Conservation (phyloP, 2,113 vertebrate genomes). For the Camarhynchus parvulus region DNA sequence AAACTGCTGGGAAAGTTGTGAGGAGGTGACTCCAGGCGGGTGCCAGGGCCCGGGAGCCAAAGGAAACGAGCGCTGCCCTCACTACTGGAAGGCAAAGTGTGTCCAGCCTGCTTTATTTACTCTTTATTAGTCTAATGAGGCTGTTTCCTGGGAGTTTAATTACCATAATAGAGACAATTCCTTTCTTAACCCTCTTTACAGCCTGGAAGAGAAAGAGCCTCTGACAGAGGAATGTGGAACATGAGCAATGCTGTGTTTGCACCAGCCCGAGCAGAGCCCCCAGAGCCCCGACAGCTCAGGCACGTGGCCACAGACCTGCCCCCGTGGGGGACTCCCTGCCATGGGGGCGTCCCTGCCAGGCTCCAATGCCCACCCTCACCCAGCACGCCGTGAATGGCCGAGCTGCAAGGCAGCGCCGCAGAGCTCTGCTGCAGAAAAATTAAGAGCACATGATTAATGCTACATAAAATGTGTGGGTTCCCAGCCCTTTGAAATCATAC, state of each 20-base stretch:
- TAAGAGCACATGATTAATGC: slow-evolving; percentile 69
- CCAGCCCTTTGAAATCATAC: slow-evolving; percentile 69
- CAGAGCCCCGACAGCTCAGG: not conserved
- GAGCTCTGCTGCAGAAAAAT: slow-evolving; percentile 47
- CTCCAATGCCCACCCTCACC: accelerated
- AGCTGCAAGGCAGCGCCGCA: not conserved
- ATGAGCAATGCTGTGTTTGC: not conserved
- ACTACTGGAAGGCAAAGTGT: not conserved
- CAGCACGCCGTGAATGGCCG: not conserved
- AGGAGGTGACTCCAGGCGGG: not conserved
- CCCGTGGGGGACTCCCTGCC: not conserved
- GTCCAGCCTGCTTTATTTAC: slow-evolving; percentile 54
- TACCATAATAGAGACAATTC: slow-evolving; percentile 58
- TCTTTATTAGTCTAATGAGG: slow-evolving; percentile 71
- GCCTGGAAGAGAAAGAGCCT: slow-evolving; percentile 22
- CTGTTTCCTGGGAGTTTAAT: slow-evolving; percentile 71
- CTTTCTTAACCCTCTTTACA: slow-evolving; percentile 48
- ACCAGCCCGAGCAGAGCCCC: not conserved
- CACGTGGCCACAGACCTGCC: not conserved
- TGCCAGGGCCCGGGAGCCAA: not conserved
- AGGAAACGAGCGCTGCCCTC: not conserved
- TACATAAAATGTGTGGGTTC: slow-evolving; percentile 50
- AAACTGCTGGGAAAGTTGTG: not conserved
- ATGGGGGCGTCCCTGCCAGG: accelerated
- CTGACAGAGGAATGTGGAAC: not conserved